Base-by-base conservation (phyloP, 2,888 invertebrate species). In the Macaria liturata region DNA sequence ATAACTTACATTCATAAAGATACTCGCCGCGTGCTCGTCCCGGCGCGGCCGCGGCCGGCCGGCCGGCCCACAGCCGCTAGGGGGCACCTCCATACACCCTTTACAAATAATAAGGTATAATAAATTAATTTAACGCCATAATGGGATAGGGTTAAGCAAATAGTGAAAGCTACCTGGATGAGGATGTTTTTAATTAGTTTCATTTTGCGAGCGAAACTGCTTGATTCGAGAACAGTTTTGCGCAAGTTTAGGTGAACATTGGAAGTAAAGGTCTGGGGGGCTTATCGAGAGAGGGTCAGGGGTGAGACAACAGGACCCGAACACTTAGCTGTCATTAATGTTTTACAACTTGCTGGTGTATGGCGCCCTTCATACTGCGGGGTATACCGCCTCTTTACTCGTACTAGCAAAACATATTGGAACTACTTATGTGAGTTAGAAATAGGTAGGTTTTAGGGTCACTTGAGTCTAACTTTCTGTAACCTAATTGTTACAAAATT, bases 311-410 rank as follows among this genome's bases (percentile, higher is more conserved):
- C 34, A 6, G 5, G 4, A 4, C 34, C 5, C 5, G 34, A 37
- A 37, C 34, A 37, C 34, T 37, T 37, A 37, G 34, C 34, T 4
- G 69, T 78, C 75, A 76, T 78, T 78, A 76, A 77, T 71, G 74
- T 70, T 70, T 57, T 61, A 47, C 59, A 55, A 60, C 65, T 61
- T 7, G 7, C 34, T 4, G 5, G 34, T 6, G 34, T 37, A 37
- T 37, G 34, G 7, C 34, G 34, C 34, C 7, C 7, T 7, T 37
- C 4, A 37, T 37, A 37, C 4, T 37, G 7, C 34, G 34, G 34
- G 7, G 4, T 6, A 37, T 37, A 7, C 7, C 34, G 34, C 5
- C 34, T 4, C 4, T 4, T 7, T 37, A 6, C 20, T 20, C 1
- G 20, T 37, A 6, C 20, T 20, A 2, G 20, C 20, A 20, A 20